Evolutionary conservation across 2,113 vertebrate species (phyloP).

Genomic region (Polypterus bichir): DNA sequence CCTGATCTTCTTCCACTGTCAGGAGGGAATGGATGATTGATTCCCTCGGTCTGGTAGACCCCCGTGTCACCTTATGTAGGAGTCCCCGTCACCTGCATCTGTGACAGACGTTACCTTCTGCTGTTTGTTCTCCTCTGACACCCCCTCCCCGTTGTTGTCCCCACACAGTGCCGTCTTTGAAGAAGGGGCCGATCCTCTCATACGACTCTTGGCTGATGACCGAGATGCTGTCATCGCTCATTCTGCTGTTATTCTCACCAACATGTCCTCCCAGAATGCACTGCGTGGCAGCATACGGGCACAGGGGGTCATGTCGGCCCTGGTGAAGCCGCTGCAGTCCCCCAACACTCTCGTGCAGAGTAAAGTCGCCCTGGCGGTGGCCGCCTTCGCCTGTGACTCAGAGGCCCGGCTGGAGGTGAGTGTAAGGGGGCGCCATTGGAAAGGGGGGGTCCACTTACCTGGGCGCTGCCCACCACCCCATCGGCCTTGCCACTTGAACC

Average conservation of each 20-base stretch:
- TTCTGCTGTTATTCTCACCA: conserved; percentile 52
- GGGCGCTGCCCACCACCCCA: no score
- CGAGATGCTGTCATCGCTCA: conserved; percentile 42
- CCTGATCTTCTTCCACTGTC: no score
- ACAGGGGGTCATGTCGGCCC: conserved; percentile 34
- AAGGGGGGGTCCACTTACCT: no score
- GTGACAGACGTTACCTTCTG: no score
- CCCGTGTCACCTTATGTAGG: no score
- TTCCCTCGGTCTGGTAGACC: no score
- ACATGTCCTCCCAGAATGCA: conserved; percentile 61
- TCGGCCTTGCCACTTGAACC: no score
- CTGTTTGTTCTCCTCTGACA: no score
- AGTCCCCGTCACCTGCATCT: no score
- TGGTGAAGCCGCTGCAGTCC: conserved; percentile 45
- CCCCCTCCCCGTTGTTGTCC: no score
- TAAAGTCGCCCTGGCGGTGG: conserved; percentile 42
- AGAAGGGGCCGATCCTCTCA: conserved; percentile 46
- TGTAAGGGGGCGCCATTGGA: no score
- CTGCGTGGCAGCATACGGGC: conserved; percentile 40
- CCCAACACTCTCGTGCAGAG: conserved; percentile 50
- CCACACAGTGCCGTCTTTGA: conserved; percentile 52
- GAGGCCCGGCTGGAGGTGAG: conserved; percentile 62
- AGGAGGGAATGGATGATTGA: no score
- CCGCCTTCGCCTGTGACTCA: conserved; percentile 48
- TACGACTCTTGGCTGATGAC: conserved; percentile 44